These are phyloP conservation scores for Copidosoma aretas DNA, from an alignment of 2,888 invertebrate species.

Conservation along the genomic window DNA sequence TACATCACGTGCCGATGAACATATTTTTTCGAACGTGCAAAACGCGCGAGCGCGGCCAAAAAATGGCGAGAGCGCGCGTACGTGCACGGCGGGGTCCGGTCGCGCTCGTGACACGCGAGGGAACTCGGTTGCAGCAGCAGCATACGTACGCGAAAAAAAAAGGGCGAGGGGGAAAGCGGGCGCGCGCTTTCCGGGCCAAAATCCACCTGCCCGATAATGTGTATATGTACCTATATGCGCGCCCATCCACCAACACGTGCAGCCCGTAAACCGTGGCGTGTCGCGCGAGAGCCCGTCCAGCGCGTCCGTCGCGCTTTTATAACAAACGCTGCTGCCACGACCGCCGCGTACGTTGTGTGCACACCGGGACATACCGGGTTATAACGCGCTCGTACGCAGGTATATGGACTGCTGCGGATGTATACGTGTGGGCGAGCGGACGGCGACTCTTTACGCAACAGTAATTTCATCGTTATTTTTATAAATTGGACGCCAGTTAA, in stretches of 20 bases:
- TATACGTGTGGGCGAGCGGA: not conserved
- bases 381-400: too few species aligned
- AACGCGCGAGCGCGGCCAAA: slow-evolving; percentile 55
- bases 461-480: slow-evolving; percentile 63
- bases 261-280: too few species aligned
- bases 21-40: slow-evolving; percentile 61
- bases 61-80: slow-evolving; percentile 43
- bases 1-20: slow-evolving; percentile 59
- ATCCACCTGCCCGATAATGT: too few species aligned
- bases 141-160: slow-evolving; percentile 46
- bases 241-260: too few species aligned
- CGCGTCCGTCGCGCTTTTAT: too few species aligned
- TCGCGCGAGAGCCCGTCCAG: too few species aligned
- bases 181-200: slow-evolving; percentile 32
- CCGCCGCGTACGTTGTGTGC: slow-evolving; percentile 1
- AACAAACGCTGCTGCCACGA: too few species aligned
- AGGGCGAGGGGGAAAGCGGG: slow-evolving; percentile 49
- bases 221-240: too few species aligned
- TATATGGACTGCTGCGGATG: not conserved
- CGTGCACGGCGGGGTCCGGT: too few species aligned
- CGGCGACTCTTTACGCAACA: slow-evolving; percentile 57
- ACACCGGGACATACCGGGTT: slow-evolving; percentile 17
- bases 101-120: too few species aligned
- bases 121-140: too few species aligned
- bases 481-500: slow-evolving; percentile 62